Evolutionary conservation across 2,113 vertebrate genomes (phyloP).

Genomic region (Sus scrofa): DNA sequence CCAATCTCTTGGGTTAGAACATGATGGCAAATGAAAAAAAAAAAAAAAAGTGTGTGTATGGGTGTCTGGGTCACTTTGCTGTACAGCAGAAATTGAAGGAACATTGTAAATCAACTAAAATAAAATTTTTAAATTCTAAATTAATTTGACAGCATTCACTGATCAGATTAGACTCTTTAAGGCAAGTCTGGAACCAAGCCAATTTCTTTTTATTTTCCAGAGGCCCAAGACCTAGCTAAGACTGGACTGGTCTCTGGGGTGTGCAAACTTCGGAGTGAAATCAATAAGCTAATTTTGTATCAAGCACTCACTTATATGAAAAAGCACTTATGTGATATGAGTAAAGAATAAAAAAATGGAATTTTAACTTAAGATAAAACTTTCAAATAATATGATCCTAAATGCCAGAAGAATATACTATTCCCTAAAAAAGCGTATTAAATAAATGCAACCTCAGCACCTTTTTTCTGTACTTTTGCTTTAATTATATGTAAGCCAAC

Average conservation of each 20-base stretch:
- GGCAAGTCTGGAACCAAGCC: neutral
- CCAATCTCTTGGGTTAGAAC: too few relatives aligned
- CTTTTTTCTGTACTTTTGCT: neutral
- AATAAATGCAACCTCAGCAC: constrained; percentile 33
- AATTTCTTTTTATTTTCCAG: neutral
- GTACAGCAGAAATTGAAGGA: too few relatives aligned
- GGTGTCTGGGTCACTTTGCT: too few relatives aligned
- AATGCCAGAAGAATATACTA: constrained; percentile 1
- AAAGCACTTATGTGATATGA: neutral
- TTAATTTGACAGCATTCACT: neutral
- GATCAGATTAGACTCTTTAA: constrained; percentile 2
- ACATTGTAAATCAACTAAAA: too few relatives aligned
- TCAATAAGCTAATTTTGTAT: neutral
- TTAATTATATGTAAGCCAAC: constrained; percentile 28
- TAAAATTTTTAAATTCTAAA: neutral
- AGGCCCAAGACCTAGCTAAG: neutral
- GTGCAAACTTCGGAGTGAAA: neutral
- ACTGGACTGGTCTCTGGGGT: neutral
- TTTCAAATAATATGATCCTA: neutral
- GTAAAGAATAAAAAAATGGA: neutral
- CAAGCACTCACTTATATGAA: neutral
- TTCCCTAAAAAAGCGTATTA: constrained; percentile 28
- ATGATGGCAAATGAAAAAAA: too few relatives aligned
- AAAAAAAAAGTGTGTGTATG: too few relatives aligned
- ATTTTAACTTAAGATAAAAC: constrained; percentile 5